Evolutionary conservation across 2,797 vertebrate genomes (phyloP), one percentile per base, ranked within the genome.

Genomic region (Karalla daura): DNA sequence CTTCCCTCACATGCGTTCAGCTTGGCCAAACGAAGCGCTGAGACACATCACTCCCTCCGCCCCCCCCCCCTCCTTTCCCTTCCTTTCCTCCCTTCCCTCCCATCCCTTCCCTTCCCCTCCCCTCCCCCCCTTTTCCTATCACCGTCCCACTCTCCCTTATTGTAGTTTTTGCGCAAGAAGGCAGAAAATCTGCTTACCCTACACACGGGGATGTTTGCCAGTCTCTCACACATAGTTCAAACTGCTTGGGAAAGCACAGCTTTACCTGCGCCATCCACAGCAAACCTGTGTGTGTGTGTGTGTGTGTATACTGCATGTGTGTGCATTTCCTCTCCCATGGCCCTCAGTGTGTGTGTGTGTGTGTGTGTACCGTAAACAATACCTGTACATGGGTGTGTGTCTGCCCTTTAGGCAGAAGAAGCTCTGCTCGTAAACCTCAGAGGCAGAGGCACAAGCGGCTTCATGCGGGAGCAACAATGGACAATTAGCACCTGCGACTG

Each of bases 111-210:
- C 25, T 65, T 20, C 14, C 23, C 20, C 14, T 13, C 36, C 20
- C 23, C 9, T 37, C 15, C 5, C 6, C 35, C 3, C 12, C 36
- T 7, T 10, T n/a, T n/a, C n/a, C n/a, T n/a, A n/a, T n/a, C n/a
- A n/a, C 72, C 45, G 7, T 21, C 41, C 45, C 61, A 28, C 51
- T 63, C 67, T 85, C 78, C 66, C 61, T 79, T 75, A 82, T 86
- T 86, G 89, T 86, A 86, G 70, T 84, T 81, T 86, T 89, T 89
- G 76, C 72, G 47, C 70, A 78, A 81, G 83, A 76, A 85, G 74
- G 89, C 89, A 91, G 84, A 91, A 91, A 92, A 91, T 91, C 67
- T 91, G 91, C 91, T 91, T 91, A 90, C 86, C 71, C 52, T 75
- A 81, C 78, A 83, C 80, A 78, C 72, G 20, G 79, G 74, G 64